These are phyloP conservation scores for Astur gentilis DNA, from an alignment of 2,113 vertebrate genomes.

Conservation along the genomic window DNA sequence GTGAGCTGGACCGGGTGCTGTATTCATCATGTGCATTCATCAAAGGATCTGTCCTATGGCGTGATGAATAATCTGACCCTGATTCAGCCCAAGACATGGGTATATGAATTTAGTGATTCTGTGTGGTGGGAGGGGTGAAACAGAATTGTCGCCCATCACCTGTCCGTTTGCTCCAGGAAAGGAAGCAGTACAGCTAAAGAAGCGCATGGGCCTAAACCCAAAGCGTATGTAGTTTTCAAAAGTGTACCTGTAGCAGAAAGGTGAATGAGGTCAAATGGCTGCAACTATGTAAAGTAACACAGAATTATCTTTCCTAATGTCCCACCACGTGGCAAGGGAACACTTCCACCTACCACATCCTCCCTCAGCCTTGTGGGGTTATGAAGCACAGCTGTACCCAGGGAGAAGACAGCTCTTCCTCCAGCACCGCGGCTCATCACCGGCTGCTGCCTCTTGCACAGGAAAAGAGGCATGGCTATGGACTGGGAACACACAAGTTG, in stretches of 20 bases:
- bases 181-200: neutral
- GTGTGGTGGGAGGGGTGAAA: neutral
- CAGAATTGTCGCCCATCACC: neutral
- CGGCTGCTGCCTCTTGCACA: neutral
- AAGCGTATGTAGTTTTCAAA: neutral
- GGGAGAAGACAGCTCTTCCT: neutral
- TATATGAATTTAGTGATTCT: neutral
- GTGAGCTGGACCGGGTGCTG: neutral
- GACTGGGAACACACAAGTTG: neutral
- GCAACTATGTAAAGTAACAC: neutral
- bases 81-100: neutral
- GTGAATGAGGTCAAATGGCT: neutral
- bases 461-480: accelerated
- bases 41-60: neutral
- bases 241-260: neutral
- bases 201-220: neutral
- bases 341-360: neutral
- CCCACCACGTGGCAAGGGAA: neutral
- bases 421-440: neutral
- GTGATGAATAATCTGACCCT: neutral
- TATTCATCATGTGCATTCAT: neutral
- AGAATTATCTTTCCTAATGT: neutral
- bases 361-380: neutral
- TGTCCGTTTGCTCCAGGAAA: neutral
- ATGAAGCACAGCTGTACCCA: too few relatives aligned